Conservation (phyloP, 64 coral and sea anemone species). For the Platygyra sinensis region DNA sequence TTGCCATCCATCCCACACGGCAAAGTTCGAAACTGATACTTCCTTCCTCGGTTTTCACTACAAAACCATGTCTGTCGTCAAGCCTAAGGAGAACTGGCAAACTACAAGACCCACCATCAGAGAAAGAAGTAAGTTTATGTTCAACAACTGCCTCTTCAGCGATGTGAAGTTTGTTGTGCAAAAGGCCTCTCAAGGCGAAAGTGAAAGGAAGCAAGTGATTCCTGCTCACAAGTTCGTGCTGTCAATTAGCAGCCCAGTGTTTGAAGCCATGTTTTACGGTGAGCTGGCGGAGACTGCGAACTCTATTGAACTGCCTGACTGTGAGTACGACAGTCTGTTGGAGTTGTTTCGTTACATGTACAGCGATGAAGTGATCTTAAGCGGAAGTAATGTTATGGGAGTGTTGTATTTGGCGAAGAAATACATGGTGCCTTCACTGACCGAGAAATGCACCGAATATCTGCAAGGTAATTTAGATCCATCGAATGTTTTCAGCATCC, state of each 20-base stretch:
- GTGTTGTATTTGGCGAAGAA: slow-evolving; percentile 15
- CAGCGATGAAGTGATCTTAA: not conserved
- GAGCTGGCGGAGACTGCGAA: not conserved
- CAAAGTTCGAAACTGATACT: too few species aligned
- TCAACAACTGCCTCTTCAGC: not conserved
- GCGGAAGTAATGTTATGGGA: slow-evolving; percentile 17
- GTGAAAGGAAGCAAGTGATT: not conserved
- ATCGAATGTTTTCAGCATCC: slow-evolving; percentile 10
- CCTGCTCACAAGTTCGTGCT: slow-evolving; percentile 1
- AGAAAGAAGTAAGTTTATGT: not conserved
- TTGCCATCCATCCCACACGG: too few species aligned
- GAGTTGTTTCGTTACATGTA: slow-evolving; percentile 6
- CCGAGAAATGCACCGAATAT: slow-evolving; percentile 14
- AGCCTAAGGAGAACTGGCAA: not conserved
- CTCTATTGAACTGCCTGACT: slow-evolving; percentile 4
- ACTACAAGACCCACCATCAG: not conserved
- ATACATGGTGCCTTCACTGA: not conserved
- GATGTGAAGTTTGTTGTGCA: slow-evolving; percentile 1
- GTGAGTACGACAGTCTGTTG: not conserved
- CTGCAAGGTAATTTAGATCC: not conserved
- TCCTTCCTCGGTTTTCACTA: too few species aligned
- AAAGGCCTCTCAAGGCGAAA: not conserved
- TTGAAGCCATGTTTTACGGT: slow-evolving; percentile 17
- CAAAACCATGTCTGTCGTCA: not conserved
- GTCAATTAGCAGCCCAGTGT: not conserved